Evolutionary conservation across 2,113 vertebrate genomes (phyloP).

Genomic region (Dissostichus mawsoni): DNA sequence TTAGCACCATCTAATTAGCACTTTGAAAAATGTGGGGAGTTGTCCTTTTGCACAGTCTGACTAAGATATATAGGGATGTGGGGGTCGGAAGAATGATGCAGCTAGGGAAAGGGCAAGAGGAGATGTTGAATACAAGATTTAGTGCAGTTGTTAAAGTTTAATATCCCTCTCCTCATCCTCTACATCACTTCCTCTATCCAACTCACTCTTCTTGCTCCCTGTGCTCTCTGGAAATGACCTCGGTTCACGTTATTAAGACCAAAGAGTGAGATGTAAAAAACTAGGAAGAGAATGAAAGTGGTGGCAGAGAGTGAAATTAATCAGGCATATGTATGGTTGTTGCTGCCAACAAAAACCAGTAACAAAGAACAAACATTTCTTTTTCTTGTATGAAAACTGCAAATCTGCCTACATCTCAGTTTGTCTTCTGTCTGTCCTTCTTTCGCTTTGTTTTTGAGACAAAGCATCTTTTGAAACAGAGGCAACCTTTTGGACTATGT

Average conservation of each 20-base stretch:
- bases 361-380: neutral
- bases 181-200: conserved; percentile 58
- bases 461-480: conserved; percentile 19
- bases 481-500: neutral
- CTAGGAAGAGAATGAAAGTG: neutral
- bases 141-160: conserved; percentile 70
- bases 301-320: conserved; percentile 26
- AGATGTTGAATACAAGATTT: conserved; percentile 38
- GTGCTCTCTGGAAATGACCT: conserved; percentile 39
- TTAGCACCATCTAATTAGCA: conserved; percentile 56
- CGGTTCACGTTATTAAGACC: conserved; percentile 22
- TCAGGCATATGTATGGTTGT: conserved; percentile 4
- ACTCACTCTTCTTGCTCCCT: neutral
- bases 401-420: neutral
- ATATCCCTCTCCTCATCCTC: conserved; percentile 53
- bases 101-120: conserved; percentile 21
- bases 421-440: conserved; percentile 7
- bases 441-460: neutral
- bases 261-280: conserved; percentile 40
- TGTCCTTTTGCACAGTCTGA: conserved; percentile 17
- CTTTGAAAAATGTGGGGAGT: conserved; percentile 37
- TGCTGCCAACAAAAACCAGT: conserved; percentile 20
- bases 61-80: conserved; percentile 3
- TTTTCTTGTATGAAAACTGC: conserved; percentile 16
- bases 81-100: neutral